These are phyloP conservation scores for Hydrolagus colliei DNA, from an alignment of 2,797 vertebrate species.

Conservation along the genomic window DNA sequence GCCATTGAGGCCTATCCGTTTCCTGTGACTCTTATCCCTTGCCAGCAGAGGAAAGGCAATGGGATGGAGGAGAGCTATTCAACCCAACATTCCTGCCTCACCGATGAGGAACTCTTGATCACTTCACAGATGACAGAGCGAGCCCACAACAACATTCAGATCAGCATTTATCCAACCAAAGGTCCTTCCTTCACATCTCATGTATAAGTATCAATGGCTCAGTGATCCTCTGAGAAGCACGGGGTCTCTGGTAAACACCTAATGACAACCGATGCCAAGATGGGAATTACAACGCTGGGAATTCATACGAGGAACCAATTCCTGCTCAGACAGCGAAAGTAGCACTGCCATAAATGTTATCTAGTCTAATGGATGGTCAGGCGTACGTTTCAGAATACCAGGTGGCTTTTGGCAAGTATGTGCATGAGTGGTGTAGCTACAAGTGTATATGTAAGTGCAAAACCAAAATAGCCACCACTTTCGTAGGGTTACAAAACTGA, in stretches of 20 bases:
- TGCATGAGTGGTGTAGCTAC: slow-evolving; percentile 1
- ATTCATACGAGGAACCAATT: too few relatives aligned
- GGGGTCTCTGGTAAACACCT: slow-evolving; percentile 38
- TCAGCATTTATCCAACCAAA: slow-evolving; percentile 49
- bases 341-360: slow-evolving; percentile 16
- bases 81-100: slow-evolving; percentile 47
- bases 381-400: slow-evolving; percentile 16
- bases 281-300: background rate
- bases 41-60: slow-evolving; percentile 57
- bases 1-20: slow-evolving; percentile 48
- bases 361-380: slow-evolving; percentile 17
- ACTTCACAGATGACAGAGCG: slow-evolving; percentile 46
- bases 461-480: slow-evolving; percentile 6
- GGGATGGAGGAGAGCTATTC: slow-evolving; percentile 50
- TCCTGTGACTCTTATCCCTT: slow-evolving; percentile 65
- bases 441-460: background rate
- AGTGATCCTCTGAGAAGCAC: slow-evolving; percentile 37
- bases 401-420: slow-evolving; percentile 2
- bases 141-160: slow-evolving; percentile 45
- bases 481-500: slow-evolving; percentile 10
- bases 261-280: background rate
- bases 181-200: slow-evolving; percentile 53
- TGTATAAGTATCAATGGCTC: slow-evolving; percentile 49
- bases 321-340: slow-evolving; percentile 1
- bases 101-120: slow-evolving; percentile 54